Evolutionary conservation across 2,888 invertebrate genomes (phyloP).

Genomic region (Mallateleia sp.): DNA sequence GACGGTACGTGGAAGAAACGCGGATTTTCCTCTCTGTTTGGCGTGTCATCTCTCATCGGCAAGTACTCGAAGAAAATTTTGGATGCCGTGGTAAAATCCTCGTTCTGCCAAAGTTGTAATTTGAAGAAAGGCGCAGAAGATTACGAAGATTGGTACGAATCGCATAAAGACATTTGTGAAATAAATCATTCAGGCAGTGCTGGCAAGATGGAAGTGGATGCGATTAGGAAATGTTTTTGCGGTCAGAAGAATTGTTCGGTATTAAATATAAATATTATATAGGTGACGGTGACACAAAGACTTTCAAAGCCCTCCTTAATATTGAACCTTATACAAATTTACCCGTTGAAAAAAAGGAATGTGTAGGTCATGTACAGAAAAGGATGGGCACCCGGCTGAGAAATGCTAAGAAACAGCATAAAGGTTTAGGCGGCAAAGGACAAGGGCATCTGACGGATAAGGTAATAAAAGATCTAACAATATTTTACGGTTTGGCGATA

Average conservation of each 20-base stretch:
- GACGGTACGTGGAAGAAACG: background rate
- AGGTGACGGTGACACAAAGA: no score
- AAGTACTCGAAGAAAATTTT: conserved; percentile 2
- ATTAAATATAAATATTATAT: conserved; percentile 28
- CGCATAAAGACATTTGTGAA: conserved; percentile 7
- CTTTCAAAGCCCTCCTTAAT: no score
- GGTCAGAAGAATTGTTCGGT: conserved; percentile 9
- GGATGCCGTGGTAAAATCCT: conserved; percentile 4
- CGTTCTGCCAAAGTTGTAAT: no score
- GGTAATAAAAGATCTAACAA: no score
- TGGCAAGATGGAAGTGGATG: conserved; percentile 9
- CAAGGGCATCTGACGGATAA: no score
- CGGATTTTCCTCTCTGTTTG: background rate
- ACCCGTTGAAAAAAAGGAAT: no score
- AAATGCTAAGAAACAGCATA: no score
- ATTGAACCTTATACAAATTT: no score
- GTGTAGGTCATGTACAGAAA: no score
- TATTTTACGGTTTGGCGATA: conserved; percentile 1
- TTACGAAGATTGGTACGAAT: conserved; percentile 28
- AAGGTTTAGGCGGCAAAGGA: no score
- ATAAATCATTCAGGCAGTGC: conserved; percentile 15
- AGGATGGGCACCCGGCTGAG: no score
- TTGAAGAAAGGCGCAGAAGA: conserved; percentile 23
- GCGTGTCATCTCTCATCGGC: background rate
- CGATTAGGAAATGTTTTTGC: conserved; percentile 21